These are phyloP conservation scores for Flexamia atlantica DNA, from an alignment of 2,888 invertebrate genomes.

Conservation along the genomic window DNA sequence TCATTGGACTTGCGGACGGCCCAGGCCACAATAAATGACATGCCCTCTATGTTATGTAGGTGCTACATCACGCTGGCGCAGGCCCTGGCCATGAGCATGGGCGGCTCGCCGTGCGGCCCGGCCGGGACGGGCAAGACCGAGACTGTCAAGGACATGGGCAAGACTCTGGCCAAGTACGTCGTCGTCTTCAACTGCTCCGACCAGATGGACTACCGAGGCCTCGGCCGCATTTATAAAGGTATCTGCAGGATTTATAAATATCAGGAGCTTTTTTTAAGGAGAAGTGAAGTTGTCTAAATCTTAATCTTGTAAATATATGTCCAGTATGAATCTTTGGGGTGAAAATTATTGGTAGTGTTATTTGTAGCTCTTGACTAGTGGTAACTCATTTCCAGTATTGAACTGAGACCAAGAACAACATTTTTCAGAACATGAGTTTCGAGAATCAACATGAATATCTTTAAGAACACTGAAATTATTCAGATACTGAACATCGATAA, in stretches of 20 bases:
- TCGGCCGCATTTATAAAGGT: conserved; percentile 97
- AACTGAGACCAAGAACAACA: too few species aligned
- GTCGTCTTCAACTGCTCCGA: conserved; percentile 98
- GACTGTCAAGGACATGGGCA: conserved; percentile 98
- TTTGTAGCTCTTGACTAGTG: too few species aligned
- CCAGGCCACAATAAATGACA: too few species aligned
- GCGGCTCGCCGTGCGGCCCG: conserved; percentile 97
- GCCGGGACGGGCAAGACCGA: conserved; percentile 99
- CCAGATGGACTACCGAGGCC: conserved; percentile 98
- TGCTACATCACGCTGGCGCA: conserved; percentile 98
- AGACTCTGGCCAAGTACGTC: conserved; percentile 97
- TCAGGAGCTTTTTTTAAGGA: too few species aligned
- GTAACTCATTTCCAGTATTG: too few species aligned
- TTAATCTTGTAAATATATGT: neutral
- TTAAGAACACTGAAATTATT: too few species aligned
- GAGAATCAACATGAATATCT: too few species aligned
- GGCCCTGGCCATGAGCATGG: conserved; percentile 97
- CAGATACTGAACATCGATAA: too few species aligned
- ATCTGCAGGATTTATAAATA: too few species aligned
- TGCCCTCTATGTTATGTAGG: conserved; percentile 80
- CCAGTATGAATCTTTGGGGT: neutral
- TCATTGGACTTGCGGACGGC: too few species aligned
- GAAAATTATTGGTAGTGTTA: too few species aligned
- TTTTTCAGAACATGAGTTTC: too few species aligned
- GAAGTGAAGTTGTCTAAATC: neutral